Base-by-base conservation (phyloP, 1,140 invertebrate species). In the Polypedilum pembai region DNA sequence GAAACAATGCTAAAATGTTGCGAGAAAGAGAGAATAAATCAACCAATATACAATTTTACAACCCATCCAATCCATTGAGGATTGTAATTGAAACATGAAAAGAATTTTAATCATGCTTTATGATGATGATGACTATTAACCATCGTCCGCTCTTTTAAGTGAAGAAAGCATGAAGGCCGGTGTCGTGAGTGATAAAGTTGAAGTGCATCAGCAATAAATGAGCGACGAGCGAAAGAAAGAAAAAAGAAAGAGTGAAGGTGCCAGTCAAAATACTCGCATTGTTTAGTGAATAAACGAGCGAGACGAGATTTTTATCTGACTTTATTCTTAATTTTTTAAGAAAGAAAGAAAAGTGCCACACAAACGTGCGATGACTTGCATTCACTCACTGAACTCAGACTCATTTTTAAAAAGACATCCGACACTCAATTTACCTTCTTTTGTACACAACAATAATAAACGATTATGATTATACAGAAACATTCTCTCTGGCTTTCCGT, bases 51-150 rank as follows among this genome's bases (percentile, higher is more conserved):
- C 5, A 33, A 33, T 33, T 33, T 33, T 33, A 33, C 24, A 33
- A 33, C 5, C 5, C 24, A 33, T 33, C 24, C 24, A 33, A 3
- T 5, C 24, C 24, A 33, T n/a, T 56, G 45, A n/a, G 45, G 45
- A 56, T 56, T n/a, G n/a, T 56, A 56, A 56, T 56, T 56, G 45
- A 56, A 56, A 56, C 45, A 56, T 56, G 45, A 56, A 56, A 56
- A n/a, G 45, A 56, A 56, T n/a, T 56, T 56, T 56, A 56, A 56
- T 56, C 45, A 56, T 56, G 15, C 45, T 56, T 56, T 56, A 56
- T 56, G 45, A 56, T 56, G 15, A 33, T 33, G 24, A 33, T 33
- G 24, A 33, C 24, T 33, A 33, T 33, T 33, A 33, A 33, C 24
- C 24, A 33, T 33, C 24, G 24, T 33, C 24, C 24, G 24, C 24